Evolutionary conservation across 2,888 invertebrate species (phyloP), one percentile per base, ranked within the genome.

Genomic region (Steinernema scapterisci): DNA sequence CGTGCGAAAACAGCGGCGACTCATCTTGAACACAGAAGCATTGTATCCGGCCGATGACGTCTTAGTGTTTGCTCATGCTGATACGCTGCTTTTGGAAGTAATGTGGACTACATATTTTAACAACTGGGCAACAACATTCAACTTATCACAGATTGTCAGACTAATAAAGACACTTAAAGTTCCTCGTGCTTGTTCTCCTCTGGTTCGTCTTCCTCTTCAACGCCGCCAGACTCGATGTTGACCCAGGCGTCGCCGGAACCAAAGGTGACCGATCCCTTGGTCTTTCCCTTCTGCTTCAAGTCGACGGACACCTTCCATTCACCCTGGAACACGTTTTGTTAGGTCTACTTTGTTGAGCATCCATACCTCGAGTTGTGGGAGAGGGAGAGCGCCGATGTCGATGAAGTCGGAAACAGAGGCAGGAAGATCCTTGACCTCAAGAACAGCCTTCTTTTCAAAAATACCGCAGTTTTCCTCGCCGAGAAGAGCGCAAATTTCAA

Each of bases 321-420:
- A 21, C 82, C 82, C 74, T 77, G 46, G 25, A 80, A 54, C 3
- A 48, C 27, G 3, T 16, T 19, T 71, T 31, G 19, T 45, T 71
- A 2, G 5, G 44, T 13, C n/a, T 25, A 5, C 16, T 48, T 71
- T 11, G 23, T n/a, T n/a, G n/a, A n/a, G n/a, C n/a, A n/a, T n/a
- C 27, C 63, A 73, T 38, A 79, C 79, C 27, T 77, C 82, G 44
- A 82, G 79, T 56, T 82, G 82, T 63, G 82, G 82, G 70, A 82
- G 80, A 45, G 82, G 82, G 27, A 82, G 75, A 11, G 82, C 78
- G 73, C 82, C 82, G 43, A 82, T 82, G 54, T 82, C 82, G 73
- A 82, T 81, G 63, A 79, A 80, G 72, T 80, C 80, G 25, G 63
- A 63, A n/a, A 63, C 63, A 2, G 63, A 63, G 27, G 63, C 7